These are phyloP conservation scores for Desmodus rotundus DNA, from an alignment of 2,113 vertebrate species.

Conservation along the genomic window DNA sequence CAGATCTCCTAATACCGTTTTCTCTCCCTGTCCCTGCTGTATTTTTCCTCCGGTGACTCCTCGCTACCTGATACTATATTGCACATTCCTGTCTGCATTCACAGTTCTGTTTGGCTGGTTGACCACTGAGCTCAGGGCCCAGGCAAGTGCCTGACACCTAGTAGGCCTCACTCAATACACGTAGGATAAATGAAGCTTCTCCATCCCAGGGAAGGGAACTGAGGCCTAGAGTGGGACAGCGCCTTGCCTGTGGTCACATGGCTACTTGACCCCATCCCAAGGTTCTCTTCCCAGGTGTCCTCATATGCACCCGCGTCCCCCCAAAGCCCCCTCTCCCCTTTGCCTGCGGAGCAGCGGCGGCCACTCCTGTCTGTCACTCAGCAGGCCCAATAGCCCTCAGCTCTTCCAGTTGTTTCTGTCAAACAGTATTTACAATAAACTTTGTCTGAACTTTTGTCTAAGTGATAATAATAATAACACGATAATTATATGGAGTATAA, in stretches of 20 bases:
- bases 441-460: constrained; percentile 77
- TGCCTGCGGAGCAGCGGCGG: accelerated
- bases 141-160: not conserved
- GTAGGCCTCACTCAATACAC: not conserved
- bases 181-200: not conserved
- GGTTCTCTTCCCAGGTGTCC: not conserved
- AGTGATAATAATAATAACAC: constrained; percentile 78
- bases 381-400: constrained; percentile 10
- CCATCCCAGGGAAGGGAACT: not conserved
- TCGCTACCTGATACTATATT: not conserved
- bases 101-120: not conserved
- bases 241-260: not conserved
- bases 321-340: not conserved
- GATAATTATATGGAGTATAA: constrained; percentile 74
- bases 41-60: not conserved
- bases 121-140: not conserved
- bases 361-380: constrained; percentile 34
- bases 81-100: not conserved
- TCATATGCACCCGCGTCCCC: accelerated
- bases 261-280: not conserved
- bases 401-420: constrained; percentile 59
- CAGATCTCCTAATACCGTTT: not conserved
- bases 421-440: constrained; percentile 75
- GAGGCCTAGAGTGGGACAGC: not conserved
- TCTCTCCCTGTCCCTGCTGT: not conserved